Evolutionary conservation across 2,113 vertebrate genomes (phyloP), one percentile per base, ranked within the genome.

Genomic region (Dolichallabes microphthalmus): DNA sequence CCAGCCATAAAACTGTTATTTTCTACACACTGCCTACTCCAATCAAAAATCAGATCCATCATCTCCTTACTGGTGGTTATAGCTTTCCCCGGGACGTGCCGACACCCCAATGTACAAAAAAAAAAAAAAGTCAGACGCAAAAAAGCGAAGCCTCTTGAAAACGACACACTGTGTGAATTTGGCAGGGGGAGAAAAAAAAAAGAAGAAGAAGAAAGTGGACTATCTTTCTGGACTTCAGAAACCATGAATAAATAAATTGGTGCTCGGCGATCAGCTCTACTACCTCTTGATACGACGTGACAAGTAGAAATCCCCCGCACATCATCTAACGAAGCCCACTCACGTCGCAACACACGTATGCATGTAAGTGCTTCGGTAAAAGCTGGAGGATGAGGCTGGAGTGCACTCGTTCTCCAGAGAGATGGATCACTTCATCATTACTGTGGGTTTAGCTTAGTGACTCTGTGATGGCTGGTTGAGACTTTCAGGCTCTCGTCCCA

Each of bases 311-410:
- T 88, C 80, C 55, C 27, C 27, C 77, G 78, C 81, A 88, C 35
- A 14, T 55, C 32, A 39, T 11, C 45, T 32, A 68, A n/a, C 61
- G 0, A 76, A 58, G 58, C 58, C 57, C 39, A 63, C 73, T 75
- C 73, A 55, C 57, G 25, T 11, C 60, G 55, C 50, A 32, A 11
- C 27, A 45, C 55, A 32, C 45, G n/a, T 58, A 61, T 19, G 45
- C n/a, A 39, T 35, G 55, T 80, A 83, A 88, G 85, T 86, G 77
- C 80, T 86, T 69, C 78, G 53, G 82, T 88, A 82, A 88, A 89
- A 80, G 84, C 79, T 76, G 45, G 79, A 25, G 74, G 80, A 82
- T 4, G 84, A 78, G 84, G 45, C 68, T 79, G 76, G 9, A 86
- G 86, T 74, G 83, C 53, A 68, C 53, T 83, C 57, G 27, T 78